Evolutionary conservation across 92 coral and sea anemone species (phyloP).

Genomic region (Virgularia gustaviana): DNA sequence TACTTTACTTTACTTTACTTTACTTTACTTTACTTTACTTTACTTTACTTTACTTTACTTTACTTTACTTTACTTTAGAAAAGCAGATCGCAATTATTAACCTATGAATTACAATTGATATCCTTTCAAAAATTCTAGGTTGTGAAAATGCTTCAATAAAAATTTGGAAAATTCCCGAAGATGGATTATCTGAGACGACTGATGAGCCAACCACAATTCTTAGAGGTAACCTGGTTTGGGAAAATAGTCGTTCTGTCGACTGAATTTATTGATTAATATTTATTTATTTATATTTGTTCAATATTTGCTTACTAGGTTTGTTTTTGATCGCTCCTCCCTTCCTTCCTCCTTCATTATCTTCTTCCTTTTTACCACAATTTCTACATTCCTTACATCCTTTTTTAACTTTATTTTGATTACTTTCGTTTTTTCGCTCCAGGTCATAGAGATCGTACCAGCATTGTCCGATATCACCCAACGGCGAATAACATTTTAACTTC

Average conservation of each 20-base stretch:
- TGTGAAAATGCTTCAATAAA: conserved; percentile 78
- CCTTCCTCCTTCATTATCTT: too few species aligned
- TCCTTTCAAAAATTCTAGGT: conserved; percentile 59
- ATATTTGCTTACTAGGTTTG: too few species aligned
- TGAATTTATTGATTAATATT: not conserved
- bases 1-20: too few species aligned
- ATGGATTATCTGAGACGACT: conserved; percentile 70
- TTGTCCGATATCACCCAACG: conserved; percentile 84
- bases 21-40: too few species aligned
- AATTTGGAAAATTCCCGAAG: conserved; percentile 73
- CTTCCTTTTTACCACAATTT: too few species aligned
- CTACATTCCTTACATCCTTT: too few species aligned
- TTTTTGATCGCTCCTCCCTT: too few species aligned
- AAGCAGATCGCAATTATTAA: too few species aligned
- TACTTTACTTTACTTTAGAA: too few species aligned
- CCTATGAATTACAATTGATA: too few species aligned
- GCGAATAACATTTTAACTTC: conserved; percentile 79
- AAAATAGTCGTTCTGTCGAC: not conserved
- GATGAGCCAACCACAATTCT: conserved; percentile 56
- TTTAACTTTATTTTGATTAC: not conserved
- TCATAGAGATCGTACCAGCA: conserved; percentile 79
- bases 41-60: too few species aligned
- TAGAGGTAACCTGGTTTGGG: conserved; percentile 55
- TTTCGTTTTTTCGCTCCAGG: conserved; percentile 53
- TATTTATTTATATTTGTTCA: not conserved